Evolutionary conservation across 2,888 invertebrate genomes (phyloP).

Genomic region (Rhogogaster chlorosoma): DNA sequence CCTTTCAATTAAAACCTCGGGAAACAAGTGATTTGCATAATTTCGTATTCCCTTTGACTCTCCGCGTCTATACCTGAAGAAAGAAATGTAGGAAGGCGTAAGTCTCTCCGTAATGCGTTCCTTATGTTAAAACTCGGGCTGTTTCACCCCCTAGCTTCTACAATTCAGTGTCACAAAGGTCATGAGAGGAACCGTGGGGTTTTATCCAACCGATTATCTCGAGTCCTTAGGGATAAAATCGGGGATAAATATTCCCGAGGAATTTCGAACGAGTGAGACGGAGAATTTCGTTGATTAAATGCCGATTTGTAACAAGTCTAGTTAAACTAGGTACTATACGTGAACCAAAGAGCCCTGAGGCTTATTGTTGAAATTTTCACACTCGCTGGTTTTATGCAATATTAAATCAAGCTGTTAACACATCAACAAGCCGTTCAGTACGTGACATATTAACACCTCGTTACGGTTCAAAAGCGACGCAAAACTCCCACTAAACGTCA

Average conservation of each 20-base stretch:
- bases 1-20: slow-evolving; percentile 42
- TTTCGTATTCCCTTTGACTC: slow-evolving; percentile 22
- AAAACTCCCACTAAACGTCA: slow-evolving; percentile 69
- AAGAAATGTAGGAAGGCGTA: slow-evolving; percentile 1
- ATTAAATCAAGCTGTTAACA: slow-evolving; percentile 35
- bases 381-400: neutral
- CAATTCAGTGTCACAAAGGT: slow-evolving; percentile 27
- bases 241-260: neutral
- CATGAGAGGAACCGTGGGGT: neutral
- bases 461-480: slow-evolving; percentile 64
- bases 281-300: neutral
- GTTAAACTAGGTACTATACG: neutral
- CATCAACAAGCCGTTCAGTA: slow-evolving; percentile 2
- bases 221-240: neutral
- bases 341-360: neutral
- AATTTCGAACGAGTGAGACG: neutral
- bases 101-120: slow-evolving; percentile 22
- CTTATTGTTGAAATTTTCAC: slow-evolving; percentile 10
- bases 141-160: neutral
- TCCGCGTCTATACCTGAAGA: neutral
- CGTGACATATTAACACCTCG: slow-evolving; percentile 68
- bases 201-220: slow-evolving; percentile 20
- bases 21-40: slow-evolving; percentile 47
- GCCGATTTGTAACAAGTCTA: neutral
- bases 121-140: slow-evolving; percentile 26